These are phyloP conservation scores for Pachliopta kotzebuea DNA, from an alignment of 2,888 invertebrate genomes.

Conservation along the genomic window DNA sequence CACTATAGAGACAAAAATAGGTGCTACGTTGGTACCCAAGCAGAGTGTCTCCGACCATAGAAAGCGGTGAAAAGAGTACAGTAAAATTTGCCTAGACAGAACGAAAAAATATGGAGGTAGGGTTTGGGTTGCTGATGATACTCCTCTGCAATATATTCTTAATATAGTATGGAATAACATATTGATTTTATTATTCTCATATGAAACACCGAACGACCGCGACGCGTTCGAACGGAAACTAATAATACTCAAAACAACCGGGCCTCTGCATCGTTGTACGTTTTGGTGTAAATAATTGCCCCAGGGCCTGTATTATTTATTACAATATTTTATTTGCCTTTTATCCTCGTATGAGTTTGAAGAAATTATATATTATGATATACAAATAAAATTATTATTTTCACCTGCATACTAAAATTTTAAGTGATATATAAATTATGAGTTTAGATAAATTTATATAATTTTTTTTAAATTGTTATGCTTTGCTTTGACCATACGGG, in stretches of 20 bases:
- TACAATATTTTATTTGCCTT: no score
- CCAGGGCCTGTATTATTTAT: no score
- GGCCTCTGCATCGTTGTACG: no score
- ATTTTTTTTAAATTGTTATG: conserved; percentile 21
- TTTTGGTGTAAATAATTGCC: no score
- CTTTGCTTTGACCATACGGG: conserved; percentile 25
- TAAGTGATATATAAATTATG: no score
- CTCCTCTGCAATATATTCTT: conserved; percentile 38
- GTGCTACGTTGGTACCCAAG: no score
- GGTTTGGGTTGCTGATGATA: conserved; percentile 56
- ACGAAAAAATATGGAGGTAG: conserved; percentile 43
- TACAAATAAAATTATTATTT: no score
- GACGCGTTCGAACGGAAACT: neutral
- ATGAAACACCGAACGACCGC: conserved; percentile 6
- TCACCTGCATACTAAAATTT: no score
- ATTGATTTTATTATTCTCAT: conserved; percentile 21
- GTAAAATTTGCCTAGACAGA: conserved; percentile 37
- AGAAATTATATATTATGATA: no score
- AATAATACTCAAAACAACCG: neutral
- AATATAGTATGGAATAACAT: conserved; percentile 26
- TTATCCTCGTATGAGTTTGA: no score
- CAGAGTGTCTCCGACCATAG: no score
- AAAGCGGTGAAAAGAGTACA: conserved; percentile 30
- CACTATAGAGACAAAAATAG: no score
- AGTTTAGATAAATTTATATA: neutral